These are phyloP conservation scores for Gambusia holbrooki DNA, from an alignment of 2,113 vertebrate species.

Conservation along the genomic window DNA sequence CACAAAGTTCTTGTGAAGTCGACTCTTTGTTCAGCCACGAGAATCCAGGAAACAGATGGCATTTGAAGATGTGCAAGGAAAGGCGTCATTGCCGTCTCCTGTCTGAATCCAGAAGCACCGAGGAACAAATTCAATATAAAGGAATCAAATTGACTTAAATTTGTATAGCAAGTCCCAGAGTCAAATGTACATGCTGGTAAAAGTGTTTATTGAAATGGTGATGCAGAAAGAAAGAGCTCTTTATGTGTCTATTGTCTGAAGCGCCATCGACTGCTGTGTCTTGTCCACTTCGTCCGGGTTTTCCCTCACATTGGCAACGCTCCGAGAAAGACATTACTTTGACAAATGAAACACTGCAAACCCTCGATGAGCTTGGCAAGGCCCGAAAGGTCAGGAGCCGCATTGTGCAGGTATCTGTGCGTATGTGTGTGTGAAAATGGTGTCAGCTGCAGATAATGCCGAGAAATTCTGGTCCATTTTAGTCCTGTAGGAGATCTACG, in stretches of 20 bases:
- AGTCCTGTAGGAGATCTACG: constrained; percentile 55
- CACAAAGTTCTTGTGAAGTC: constrained; percentile 43
- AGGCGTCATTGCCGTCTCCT: constrained; percentile 26
- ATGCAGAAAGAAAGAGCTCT: constrained; percentile 25
- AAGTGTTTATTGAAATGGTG: constrained; percentile 17
- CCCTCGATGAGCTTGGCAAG: constrained; percentile 67
- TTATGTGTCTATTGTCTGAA: constrained; percentile 58
- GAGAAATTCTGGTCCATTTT: constrained; percentile 43
- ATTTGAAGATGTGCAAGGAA: constrained; percentile 40
- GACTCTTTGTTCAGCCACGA: constrained; percentile 29
- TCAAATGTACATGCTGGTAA: constrained; percentile 23
- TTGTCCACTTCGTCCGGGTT: constrained; percentile 53
- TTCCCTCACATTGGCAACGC: constrained; percentile 46
- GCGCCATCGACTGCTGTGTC: constrained; percentile 32
- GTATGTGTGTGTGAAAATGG: constrained; percentile 34
- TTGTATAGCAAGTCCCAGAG: constrained; percentile 75
- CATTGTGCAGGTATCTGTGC: constrained; percentile 39
- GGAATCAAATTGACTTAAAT: constrained; percentile 88
- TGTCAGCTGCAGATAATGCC: constrained; percentile 56
- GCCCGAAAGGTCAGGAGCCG: constrained; percentile 76
- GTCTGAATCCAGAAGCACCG: constrained; percentile 44
- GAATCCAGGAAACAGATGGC: constrained; percentile 39
- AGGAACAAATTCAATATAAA: constrained; percentile 81
- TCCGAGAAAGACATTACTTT: constrained; percentile 76
- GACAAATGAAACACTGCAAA: constrained; percentile 75